Evolutionary conservation across 1,140 invertebrate species (phyloP).

Genomic region (Coelopa frigida): DNA sequence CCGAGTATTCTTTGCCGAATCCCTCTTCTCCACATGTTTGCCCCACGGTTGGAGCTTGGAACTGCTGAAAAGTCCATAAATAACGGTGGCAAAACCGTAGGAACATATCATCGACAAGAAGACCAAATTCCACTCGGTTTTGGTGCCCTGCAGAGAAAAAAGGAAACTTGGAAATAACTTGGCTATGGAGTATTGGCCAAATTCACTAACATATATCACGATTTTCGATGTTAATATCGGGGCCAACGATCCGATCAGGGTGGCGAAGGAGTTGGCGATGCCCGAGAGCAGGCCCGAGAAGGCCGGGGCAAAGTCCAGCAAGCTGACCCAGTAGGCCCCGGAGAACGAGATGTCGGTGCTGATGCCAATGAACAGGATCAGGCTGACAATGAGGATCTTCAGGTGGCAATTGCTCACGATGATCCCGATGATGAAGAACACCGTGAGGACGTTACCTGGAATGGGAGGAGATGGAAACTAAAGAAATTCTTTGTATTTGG

Average conservation of each 20-base stretch:
- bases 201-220: slow-evolving; percentile 24
- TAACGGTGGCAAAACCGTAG: slow-evolving; percentile 21
- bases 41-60: slow-evolving; percentile 27
- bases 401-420: slow-evolving; percentile 18
- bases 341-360: slow-evolving; percentile 29
- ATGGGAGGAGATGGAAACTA: background rate
- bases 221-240: slow-evolving; percentile 22
- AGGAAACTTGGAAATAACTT: slow-evolving; percentile 1
- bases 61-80: slow-evolving; percentile 27
- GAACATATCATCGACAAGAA: slow-evolving; percentile 19
- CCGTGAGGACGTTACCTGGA: slow-evolving; percentile 20
- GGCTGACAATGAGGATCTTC: slow-evolving; percentile 20
- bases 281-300: slow-evolving; percentile 34
- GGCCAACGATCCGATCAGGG: slow-evolving; percentile 29
- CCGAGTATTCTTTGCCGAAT: background rate
- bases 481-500: background rate
- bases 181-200: background rate
- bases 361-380: slow-evolving; percentile 24
- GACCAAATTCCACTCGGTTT: slow-evolving; percentile 31
- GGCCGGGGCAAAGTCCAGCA: slow-evolving; percentile 34
- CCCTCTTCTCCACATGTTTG: background rate
- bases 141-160: slow-evolving; percentile 21
- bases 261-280: slow-evolving; percentile 26
- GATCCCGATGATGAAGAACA: slow-evolving; percentile 17
- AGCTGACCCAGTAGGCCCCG: slow-evolving; percentile 32